phyloP scores from a whole-genome alignment of 2,888 invertebrate genomes.

The Drosophila merina region DNA sequence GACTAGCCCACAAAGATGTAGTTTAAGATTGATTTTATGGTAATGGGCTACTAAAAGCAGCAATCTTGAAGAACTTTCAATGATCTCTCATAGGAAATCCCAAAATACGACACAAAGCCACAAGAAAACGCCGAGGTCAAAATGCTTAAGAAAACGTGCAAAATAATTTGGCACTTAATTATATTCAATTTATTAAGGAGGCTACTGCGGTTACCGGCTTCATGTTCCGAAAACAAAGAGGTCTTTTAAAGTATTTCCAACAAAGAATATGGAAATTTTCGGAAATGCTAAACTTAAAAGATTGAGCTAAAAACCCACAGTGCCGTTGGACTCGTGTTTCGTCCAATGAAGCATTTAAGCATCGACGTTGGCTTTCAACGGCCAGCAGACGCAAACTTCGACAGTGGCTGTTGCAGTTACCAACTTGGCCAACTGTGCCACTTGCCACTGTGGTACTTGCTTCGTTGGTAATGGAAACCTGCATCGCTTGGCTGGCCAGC shows the following conservation, averaged over 20 bases:
- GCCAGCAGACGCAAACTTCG: conserved; percentile 40
- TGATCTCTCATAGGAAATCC: conserved; percentile 15
- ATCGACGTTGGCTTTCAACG: conserved; percentile 66
- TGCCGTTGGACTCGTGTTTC: conserved; percentile 17
- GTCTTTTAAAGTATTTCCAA: background rate
- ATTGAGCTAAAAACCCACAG: conserved; percentile 11
- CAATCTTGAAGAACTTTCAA: conserved; percentile 13
- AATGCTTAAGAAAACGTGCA: conserved; percentile 31
- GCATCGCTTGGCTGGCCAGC: conserved; percentile 82
- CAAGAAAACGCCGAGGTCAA: conserved; percentile 24
- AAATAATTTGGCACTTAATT: conserved; percentile 39
- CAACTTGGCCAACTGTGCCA: conserved; percentile 40
- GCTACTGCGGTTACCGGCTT: conserved; percentile 24
- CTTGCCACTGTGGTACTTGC: conserved; percentile 19
- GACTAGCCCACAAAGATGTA: conserved; percentile 1
- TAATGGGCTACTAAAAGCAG: background rate
- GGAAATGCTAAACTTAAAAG: too few relatives aligned
- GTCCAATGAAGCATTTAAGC: conserved; percentile 65
- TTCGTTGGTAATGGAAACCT: conserved; percentile 78
- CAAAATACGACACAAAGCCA: conserved; percentile 28
- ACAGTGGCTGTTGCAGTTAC: conserved; percentile 38
- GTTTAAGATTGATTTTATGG: background rate
- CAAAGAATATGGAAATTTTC: background rate
- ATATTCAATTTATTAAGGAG: conserved; percentile 26
- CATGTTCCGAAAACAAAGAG: conserved; percentile 15